Evolutionary conservation across 1,140 invertebrate species (phyloP).

Genomic region (Achatina immaculata): DNA sequence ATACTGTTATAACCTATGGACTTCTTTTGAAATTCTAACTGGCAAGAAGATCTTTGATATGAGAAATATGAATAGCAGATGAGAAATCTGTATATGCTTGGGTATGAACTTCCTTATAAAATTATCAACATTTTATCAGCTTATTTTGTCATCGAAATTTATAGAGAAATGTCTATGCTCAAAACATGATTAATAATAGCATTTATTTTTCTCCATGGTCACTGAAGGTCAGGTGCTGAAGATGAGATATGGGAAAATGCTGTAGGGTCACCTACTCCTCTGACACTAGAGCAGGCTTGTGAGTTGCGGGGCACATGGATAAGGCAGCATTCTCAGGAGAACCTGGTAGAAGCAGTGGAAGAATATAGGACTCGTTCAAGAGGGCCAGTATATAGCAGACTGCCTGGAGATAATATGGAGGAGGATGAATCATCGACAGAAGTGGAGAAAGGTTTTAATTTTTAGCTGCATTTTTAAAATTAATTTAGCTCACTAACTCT

Average conservation of each 20-base stretch:
- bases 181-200: no score
- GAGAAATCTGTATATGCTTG: no score
- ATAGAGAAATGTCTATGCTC: no score
- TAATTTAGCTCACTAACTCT: neutral
- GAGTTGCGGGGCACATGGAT: constrained; percentile 53
- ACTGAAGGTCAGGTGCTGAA: constrained; percentile 59
- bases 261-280: constrained; percentile 35
- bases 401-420: constrained; percentile 38
- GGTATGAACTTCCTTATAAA: no score
- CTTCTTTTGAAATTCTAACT: no score
- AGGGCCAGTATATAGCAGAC: constrained; percentile 48
- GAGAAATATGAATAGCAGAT: no score
- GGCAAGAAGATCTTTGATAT: no score
- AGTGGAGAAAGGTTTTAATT: constrained; percentile 30
- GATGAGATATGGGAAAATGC: constrained; percentile 72
- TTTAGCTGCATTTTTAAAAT: neutral
- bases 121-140: no score
- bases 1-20: no score
- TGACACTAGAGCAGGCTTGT: constrained; percentile 60
- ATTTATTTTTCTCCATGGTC: constrained; percentile 18
- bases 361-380: constrained; percentile 36
- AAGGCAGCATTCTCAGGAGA: constrained; percentile 56
- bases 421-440: constrained; percentile 42
- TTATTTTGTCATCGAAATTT: no score
- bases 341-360: constrained; percentile 51